Conservation (phyloP, 2,113 vertebrate genomes). For the Syngnathoides biaculeatus region DNA sequence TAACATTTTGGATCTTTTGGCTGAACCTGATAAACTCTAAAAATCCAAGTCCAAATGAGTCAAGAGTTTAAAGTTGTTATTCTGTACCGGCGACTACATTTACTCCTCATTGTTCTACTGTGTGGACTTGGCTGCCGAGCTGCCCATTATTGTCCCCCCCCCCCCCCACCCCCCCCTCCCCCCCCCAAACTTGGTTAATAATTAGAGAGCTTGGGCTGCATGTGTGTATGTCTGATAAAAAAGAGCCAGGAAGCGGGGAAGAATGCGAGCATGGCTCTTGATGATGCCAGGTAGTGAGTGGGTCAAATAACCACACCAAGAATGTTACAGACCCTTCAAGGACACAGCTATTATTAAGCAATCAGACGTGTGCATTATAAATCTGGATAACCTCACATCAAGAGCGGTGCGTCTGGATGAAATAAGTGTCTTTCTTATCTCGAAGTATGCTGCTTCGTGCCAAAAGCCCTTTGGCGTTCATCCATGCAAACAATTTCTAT, state of each 20-base stretch:
- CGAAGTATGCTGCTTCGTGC: background rate
- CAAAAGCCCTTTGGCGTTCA: background rate
- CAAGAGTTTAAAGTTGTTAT: conserved; percentile 58
- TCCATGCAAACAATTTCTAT: background rate
- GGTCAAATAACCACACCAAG: conserved; percentile 23
- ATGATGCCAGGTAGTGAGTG: conserved; percentile 46
- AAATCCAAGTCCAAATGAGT: conserved; percentile 34
- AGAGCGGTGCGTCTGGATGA: too few relatives aligned
- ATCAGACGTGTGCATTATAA: conserved; percentile 15
- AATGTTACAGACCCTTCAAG: background rate
- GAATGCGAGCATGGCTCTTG: conserved; percentile 36
- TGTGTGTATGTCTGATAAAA: conserved; percentile 69
- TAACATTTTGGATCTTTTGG: conserved; percentile 24
- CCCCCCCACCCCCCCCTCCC: conserved; percentile 11
- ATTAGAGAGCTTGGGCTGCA: conserved; percentile 54
- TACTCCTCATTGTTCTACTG: conserved; percentile 54
- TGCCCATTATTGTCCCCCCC: conserved; percentile 42
- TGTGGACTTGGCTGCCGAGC: conserved; percentile 27
- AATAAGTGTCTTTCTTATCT: too few relatives aligned
- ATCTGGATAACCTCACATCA: conserved; percentile 11
- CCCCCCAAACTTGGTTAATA: conserved; percentile 47
- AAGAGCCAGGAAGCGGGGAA: conserved; percentile 56
- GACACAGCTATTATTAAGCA: background rate
- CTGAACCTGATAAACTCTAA: conserved; percentile 52
- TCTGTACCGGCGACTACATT: conserved; percentile 37